Base-by-base conservation (phyloP, 2,888 invertebrate genomes). In the Apamea anceps region DNA sequence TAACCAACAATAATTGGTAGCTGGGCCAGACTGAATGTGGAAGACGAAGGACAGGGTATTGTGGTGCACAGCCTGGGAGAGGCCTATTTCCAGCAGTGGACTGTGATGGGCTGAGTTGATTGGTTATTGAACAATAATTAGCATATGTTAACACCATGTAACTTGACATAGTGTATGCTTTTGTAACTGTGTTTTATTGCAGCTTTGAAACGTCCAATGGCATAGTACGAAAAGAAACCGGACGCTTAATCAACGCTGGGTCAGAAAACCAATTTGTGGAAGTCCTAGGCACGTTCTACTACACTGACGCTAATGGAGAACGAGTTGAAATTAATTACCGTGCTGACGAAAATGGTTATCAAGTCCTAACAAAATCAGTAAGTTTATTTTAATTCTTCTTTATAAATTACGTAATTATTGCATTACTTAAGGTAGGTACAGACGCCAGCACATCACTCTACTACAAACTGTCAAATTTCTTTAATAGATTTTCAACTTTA, bases 121-220 rank as follows among this genome's bases (percentile, higher is more conserved):
- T 37, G 37, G 37, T 37, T 37, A 42, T 7, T 42, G 42, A 48
- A 67, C n/a, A 13, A 60, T 48, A 42, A 32, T 18, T 2, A 13
- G 15, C 10, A 25, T 62, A 28, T 3, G 6, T 42, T n/a, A n/a
- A 54, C n/a, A 54, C 8, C 8, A 12, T 68, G 4, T 48, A 70
- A 28, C 32, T 15, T 60, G 45, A 28, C 15, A 48, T 60, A 57
- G 28, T n/a, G 32, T 4, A 28, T 67, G 25, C 5, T 57, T 68
- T 68, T 60, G 54, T 63, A 79, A 72, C 18, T 72, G 10, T 48
- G 13, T 42, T 73, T 71, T 74, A 80, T 93, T 94, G 32, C 90
- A 97, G 97, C 88, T 98, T 97, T 88, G 97, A 97, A 91, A 98
- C 98, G 68, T 97, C 97, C 1, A 98, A 98, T 89, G 98, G 98